Evolutionary conservation across 2,113 vertebrate genomes (phyloP), one percentile per base, ranked within the genome.

Genomic region (Rousettus leschenaultii): DNA sequence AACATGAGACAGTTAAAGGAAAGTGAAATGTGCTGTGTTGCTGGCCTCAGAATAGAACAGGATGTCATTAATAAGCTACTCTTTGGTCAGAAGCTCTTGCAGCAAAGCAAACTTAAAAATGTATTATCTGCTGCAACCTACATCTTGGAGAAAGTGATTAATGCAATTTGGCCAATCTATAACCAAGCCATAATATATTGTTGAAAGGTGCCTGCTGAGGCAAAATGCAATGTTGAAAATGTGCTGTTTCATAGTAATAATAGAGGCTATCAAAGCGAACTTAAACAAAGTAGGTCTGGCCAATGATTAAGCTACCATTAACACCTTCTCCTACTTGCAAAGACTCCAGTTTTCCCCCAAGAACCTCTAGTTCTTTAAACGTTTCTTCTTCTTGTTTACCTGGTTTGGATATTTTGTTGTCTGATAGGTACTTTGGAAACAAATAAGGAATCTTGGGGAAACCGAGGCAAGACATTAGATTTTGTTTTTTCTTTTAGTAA

Each of bases 141-240:
- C 94, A 96, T 94, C 95, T 95, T 96, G 91, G 97, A 96, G 96
- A 96, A 97, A 97, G 77, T 95, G 96, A 97, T 97, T 97, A 95
- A 97, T 96, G 88, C 82, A 92, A 82, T 97, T 96, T 95, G 95
- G 26, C 66, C 22, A 22, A 85, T 92, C 48, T 86, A 6, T 96
- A 97, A 97, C 85, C 92, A 73, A 3, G 84, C 53, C 53, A 77
- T 97, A 98, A 95, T 93, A 93, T 89, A 94, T 93, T 97, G 95
- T 95, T 95, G 93, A 95, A 96, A 80, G 51, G 83, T 86, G 65
- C 33, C 86, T 97, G 86, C 87, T 95, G 80, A 74, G 66, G 55
- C 66, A 95, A 95, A 96, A 59, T 95, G 51, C 35, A 79, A 59
- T 53, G 51, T 71, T 96, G 78, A 95, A 98, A 98, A 96, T 53